These are phyloP conservation scores for Tichodroma muraria DNA, from an alignment of 2,113 vertebrate species.

Conservation along the genomic window DNA sequence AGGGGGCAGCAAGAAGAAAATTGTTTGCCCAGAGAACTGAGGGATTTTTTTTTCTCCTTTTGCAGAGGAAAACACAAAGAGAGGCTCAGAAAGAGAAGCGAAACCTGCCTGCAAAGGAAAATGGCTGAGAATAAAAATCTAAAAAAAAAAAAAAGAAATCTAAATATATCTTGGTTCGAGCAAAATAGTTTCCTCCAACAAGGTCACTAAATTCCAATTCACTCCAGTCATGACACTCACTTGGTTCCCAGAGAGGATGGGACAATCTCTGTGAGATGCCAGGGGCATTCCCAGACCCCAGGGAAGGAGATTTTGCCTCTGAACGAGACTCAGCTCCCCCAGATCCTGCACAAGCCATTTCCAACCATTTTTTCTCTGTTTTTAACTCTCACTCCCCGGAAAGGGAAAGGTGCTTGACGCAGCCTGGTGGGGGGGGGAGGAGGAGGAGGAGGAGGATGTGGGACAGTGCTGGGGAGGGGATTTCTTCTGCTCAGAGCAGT, in stretches of 20 bases:
- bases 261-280: not conserved
- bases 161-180: not conserved
- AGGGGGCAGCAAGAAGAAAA: not conserved
- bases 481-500: not conserved
- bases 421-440: not conserved
- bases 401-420: not conserved
- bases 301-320: not conserved
- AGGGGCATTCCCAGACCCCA: not conserved
- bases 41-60: not conserved
- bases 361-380: not conserved
- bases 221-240: not conserved
- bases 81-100: not conserved
- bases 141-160: not conserved
- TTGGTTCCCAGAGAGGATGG: not conserved
- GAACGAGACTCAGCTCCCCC: fast-evolving
- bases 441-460: not conserved
- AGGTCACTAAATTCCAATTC: not conserved
- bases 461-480: not conserved
- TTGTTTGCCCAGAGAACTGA: not conserved
- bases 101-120: not conserved
- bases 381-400: not conserved
- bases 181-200: not conserved
- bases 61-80: not conserved
- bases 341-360: not conserved
- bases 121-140: not conserved